These are phyloP conservation scores for Motacilla alba DNA, from an alignment of 2,113 vertebrate species.

Conservation along the genomic window DNA sequence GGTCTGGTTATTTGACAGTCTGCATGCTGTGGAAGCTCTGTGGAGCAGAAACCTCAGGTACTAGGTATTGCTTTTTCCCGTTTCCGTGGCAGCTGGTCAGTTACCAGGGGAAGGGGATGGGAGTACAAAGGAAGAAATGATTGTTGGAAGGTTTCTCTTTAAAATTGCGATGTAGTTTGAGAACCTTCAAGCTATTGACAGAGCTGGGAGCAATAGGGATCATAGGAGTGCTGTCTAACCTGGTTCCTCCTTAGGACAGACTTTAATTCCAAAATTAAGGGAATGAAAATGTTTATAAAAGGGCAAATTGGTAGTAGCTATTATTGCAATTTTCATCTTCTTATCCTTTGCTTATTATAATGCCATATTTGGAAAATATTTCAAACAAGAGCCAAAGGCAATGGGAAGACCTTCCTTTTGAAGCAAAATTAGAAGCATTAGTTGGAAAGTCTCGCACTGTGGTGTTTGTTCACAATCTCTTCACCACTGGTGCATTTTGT, in stretches of 20 bases:
- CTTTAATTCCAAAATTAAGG: not conserved
- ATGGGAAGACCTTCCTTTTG: not conserved
- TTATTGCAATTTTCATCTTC: not conserved
- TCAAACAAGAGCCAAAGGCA: not conserved
- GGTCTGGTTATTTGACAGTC: not conserved
- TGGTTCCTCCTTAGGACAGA: not conserved
- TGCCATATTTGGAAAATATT: not conserved
- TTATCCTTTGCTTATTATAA: not conserved
- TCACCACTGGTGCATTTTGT: not conserved
- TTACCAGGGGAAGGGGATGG: not conserved
- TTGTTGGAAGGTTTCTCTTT: not conserved
- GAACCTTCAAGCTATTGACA: not conserved
- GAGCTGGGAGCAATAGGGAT: not conserved
- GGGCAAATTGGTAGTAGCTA: not conserved
- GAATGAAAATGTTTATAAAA: not conserved
- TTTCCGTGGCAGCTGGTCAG: not conserved
- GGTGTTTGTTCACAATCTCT: constrained; percentile 28
- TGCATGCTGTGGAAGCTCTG: not conserved
- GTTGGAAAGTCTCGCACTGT: not conserved
- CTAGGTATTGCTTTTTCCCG: not conserved
- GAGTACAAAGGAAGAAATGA: not conserved
- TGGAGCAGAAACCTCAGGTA: not conserved
- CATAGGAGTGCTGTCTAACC: not conserved
- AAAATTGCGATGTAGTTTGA: not conserved
- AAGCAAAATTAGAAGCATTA: not conserved